These are phyloP conservation scores for Sturmia bella DNA, from an alignment of 2,888 invertebrate genomes.

Conservation along the genomic window DNA sequence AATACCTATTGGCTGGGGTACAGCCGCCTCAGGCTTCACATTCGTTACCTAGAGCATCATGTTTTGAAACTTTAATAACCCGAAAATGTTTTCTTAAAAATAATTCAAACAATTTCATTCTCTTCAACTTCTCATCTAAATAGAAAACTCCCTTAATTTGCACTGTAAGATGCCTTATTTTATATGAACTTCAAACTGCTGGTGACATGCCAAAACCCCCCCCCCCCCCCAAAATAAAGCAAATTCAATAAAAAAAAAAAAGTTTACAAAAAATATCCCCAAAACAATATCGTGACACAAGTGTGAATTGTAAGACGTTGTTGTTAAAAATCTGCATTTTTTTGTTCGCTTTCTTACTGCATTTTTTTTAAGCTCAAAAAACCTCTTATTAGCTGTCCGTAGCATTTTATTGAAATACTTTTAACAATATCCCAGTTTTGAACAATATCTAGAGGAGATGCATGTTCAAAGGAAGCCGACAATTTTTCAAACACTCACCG, in stretches of 20 bases:
- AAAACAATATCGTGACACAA: slow-evolving; percentile 71
- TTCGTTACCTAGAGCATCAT: too few relatives aligned
- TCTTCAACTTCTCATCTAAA: too few relatives aligned
- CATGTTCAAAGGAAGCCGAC: slow-evolving; percentile 70
- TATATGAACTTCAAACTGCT: slow-evolving; percentile 67
- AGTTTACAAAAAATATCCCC: not conserved
- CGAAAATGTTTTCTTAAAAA: too few relatives aligned
- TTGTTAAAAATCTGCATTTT: slow-evolving; percentile 37
- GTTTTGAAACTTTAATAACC: too few relatives aligned
- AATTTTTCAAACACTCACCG: slow-evolving; percentile 69
- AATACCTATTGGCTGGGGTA: too few relatives aligned
- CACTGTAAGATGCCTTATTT: not conserved
- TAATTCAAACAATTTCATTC: too few relatives aligned
- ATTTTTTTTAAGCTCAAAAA: too few relatives aligned
- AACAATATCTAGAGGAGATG: slow-evolving; percentile 61
- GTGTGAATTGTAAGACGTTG: slow-evolving; percentile 66
- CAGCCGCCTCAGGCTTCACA: too few relatives aligned
- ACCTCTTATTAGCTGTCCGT: slow-evolving; percentile 66
- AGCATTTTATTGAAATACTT: slow-evolving; percentile 62
- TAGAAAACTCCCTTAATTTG: too few relatives aligned
- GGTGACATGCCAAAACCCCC: slow-evolving; percentile 31
- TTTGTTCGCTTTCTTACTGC: slow-evolving; percentile 30
- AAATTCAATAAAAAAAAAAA: not conserved
- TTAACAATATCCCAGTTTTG: slow-evolving; percentile 55
- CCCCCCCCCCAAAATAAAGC: not conserved